Base-by-base conservation (phyloP, 2,888 invertebrate genomes). In the Drosophila falleni region DNA sequence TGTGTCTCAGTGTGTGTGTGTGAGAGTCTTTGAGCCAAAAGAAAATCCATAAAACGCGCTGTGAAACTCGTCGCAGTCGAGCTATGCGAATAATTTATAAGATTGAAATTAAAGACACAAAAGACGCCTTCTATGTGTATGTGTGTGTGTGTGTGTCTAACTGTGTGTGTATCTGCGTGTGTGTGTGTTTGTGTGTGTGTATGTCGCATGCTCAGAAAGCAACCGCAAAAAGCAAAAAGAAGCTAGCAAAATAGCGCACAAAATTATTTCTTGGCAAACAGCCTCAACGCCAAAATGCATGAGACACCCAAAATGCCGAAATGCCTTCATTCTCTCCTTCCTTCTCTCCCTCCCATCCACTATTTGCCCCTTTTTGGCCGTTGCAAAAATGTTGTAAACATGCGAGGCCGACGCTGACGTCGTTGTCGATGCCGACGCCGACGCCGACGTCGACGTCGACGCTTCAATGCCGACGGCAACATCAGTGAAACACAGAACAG, bases 41-140 rank as follows among this genome's bases (percentile, higher is more conserved):
- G 80, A 86, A 88, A 86, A 80, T 78, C 80, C 71, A 84, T 86
- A 88, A 83, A 78, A 68, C 60, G 74, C 62, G 74, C 78, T 78
- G 68, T 73, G 55, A 74, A 78, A 78, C 56, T 74, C 87, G 76
- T 76, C 79, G 74, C 80, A 84, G 68, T 75, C 72, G 47, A 75
- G 64, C 70, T 63, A 68, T 55, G 59, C 72, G 76, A 87, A 82
- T 84, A 76, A 79, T 81, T 84, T 77, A 72, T 81, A 59, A 71
- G 67, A 74, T 81, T 79, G 67, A 79, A 84, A 79, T 81, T 76
- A 76, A 87, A 74, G 56, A 70, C 82, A 74, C 60, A 63, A 73
- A 65, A 50, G 56, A 61, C 50, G 50, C 67, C 39, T 44, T 46
- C 39, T 23, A 31, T 15, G 41, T 49, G 46, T 49, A 37, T 31